These are phyloP conservation scores for Cotesia chilonis DNA, from an alignment of 1,140 invertebrate genomes.

Conservation along the genomic window DNA sequence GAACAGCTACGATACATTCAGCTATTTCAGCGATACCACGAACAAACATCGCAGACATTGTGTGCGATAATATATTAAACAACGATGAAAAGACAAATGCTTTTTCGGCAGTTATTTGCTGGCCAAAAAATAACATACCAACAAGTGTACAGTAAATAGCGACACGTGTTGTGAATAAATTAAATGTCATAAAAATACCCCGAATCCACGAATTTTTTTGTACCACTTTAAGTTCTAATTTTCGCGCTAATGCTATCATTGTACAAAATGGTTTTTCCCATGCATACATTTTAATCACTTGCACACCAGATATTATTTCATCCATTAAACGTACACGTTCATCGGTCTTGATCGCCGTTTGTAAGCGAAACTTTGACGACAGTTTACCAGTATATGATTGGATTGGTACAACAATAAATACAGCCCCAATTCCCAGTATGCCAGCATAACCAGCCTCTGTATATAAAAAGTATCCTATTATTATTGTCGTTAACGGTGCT, in stretches of 20 bases:
- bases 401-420: constrained; percentile 77
- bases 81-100: constrained; percentile 74
- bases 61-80: constrained; percentile 72
- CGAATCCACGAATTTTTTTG: constrained; percentile 74
- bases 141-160: constrained; percentile 74
- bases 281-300: constrained; percentile 85
- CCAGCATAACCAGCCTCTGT: constrained; percentile 71
- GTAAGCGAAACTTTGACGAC: constrained; percentile 70
- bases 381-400: constrained; percentile 77
- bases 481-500: constrained; percentile 72
- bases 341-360: constrained; percentile 77
- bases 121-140: constrained; percentile 67
- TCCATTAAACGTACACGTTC: constrained; percentile 81
- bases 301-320: constrained; percentile 76
- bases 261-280: constrained; percentile 79
- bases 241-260: constrained; percentile 69
- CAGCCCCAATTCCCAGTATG: constrained; percentile 74
- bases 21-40: constrained; percentile 73
- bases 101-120: constrained; percentile 69
- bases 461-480: constrained; percentile 73
- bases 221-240: constrained; percentile 71
- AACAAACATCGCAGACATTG: constrained; percentile 77
- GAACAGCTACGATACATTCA: constrained; percentile 71
- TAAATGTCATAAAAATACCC: constrained; percentile 78
- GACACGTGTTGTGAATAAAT: constrained; percentile 74